Evolutionary conservation across 2,113 vertebrate genomes (phyloP), one percentile per base, ranked within the genome.

Genomic region (Noturus placidus): DNA sequence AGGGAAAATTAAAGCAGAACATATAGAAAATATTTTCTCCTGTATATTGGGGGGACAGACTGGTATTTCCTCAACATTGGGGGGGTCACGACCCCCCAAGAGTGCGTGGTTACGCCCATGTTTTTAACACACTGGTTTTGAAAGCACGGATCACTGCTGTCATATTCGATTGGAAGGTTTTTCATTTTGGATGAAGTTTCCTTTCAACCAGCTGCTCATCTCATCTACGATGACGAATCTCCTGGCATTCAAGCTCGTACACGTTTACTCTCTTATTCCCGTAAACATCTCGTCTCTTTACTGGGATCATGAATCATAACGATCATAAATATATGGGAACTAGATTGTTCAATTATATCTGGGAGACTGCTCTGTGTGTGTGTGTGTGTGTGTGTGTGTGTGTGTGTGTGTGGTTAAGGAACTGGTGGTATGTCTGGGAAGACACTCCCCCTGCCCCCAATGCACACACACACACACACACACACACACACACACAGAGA

Each of bases 331-430:
- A 42, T 27, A 76, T 27, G 38, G 22, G 20, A 46, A 25, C 9
- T 14, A 27, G 70, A 42, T 42, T 74, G 70, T 74, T 69, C 5
- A 65, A 14, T 65, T 65, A 70, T 35, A 42, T 74, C 70, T 74
- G 70, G 35, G 70, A 22, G 22, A 74, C 7, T 35, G 5, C 69
- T 70, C 65, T 67, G 42, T 78, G 42, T 78, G 46, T 54, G 76
- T 78, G 74, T 46, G 35, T 78, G 76, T 78, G 22, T 52, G 42
- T 78, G 42, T 78, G 50, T 54, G 76, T 79, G 76, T 46, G 38
- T 79, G 76, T 79, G 25, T 54, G 46, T 79, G 46, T 79, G 50
- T 33, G 77, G 46, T 50, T 79, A 30, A 38, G 33, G n/a, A 63
- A 54, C 33, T 30, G 7, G 19, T 33, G 4, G 27, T 78, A n/a